Percentiles rank a stretch among this genome's conserved stretches.
Evolutionary conservation across 2,113 vertebrate genomes (phyloP).

Genomic region (Riparia riparia): DNA sequence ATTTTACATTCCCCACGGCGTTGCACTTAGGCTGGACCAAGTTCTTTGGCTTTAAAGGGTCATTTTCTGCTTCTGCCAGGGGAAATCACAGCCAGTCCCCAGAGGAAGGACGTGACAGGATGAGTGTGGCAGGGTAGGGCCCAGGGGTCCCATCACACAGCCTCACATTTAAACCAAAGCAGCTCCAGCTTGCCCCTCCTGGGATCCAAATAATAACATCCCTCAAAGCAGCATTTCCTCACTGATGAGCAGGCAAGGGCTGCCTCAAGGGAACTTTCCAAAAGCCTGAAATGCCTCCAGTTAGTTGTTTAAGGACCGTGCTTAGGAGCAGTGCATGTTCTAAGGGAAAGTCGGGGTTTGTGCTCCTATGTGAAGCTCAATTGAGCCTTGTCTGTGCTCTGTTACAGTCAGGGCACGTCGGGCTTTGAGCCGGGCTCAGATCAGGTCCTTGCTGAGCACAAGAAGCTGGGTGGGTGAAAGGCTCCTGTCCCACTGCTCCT

Average conservation of each 20-base stretch:
- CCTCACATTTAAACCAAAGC: background rate
- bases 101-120: background rate
- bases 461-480: background rate
- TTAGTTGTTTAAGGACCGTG: background rate
- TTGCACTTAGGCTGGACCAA: background rate
- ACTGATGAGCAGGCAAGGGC: background rate
- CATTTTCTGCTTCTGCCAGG: background rate
- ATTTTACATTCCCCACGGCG: background rate
- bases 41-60: background rate
- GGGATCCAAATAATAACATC: conserved; percentile 36
- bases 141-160: background rate
- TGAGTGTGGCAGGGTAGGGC: background rate
- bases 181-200: background rate
- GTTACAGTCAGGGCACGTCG: background rate
- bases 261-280: conserved; percentile 11
- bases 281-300: background rate
- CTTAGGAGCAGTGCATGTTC: background rate
- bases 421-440: background rate
- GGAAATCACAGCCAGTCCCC: background rate
- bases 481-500: background rate
- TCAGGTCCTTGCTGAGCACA: background rate
- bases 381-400: background rate
- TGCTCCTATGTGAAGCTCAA: background rate
- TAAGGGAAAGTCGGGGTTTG: background rate
- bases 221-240: conserved; percentile 24